Evolutionary conservation across 1,140 invertebrate species (phyloP).

Genomic region (Drosophila seguyi): DNA sequence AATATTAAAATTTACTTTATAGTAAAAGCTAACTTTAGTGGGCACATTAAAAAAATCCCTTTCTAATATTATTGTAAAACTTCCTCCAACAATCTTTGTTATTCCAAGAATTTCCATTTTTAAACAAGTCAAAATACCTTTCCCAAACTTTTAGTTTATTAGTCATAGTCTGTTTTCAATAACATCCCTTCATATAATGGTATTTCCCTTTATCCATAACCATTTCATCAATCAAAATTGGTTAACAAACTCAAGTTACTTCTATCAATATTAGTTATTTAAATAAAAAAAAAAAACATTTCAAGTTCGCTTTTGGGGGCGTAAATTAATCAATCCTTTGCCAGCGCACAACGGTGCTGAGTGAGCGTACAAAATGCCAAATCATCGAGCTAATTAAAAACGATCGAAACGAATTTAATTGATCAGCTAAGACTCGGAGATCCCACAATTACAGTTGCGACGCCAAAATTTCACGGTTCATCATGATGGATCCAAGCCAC

Average conservation of each 20-base stretch:
- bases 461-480: constrained; percentile 70
- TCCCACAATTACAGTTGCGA: constrained; percentile 56
- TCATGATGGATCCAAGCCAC: constrained; percentile 64
- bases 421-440: constrained; percentile 67
- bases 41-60: not conserved
- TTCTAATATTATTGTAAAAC: not conserved
- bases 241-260: constrained; percentile 5
- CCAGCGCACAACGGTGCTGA: constrained; percentile 54
- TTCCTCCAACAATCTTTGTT: not conserved
- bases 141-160: not conserved
- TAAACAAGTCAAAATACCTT: not conserved
- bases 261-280: constrained; percentile 43
- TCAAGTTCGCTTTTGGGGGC: constrained; percentile 9
- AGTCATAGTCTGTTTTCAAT: not conserved
- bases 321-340: constrained; percentile 55
- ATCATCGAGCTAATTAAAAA: constrained; percentile 84
- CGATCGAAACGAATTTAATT: constrained; percentile 85
- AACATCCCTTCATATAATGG: not conserved
- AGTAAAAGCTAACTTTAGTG: not conserved
- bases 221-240: constrained; percentile 38
- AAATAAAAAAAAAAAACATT: constrained; percentile 27
- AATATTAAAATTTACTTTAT: not conserved
- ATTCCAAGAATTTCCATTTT: not conserved
- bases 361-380: constrained; percentile 72
- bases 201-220: constrained; percentile 1